phyloP scores from a whole-genome alignment of 2,888 invertebrate species.

The Cryptocephalus moraei region DNA sequence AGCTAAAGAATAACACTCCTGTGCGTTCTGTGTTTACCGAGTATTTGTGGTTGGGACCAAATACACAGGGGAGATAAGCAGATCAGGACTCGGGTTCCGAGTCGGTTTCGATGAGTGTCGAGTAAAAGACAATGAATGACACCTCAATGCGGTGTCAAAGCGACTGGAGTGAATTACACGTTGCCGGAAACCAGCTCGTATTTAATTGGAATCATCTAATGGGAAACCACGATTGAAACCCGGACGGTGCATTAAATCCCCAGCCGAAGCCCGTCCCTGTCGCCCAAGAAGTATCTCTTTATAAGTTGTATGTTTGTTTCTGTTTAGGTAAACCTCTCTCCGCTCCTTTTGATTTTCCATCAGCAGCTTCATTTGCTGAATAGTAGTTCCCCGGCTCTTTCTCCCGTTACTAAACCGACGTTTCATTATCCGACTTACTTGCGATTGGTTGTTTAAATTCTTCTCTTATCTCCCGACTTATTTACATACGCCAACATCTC shows the following conservation, averaged over 20 bases:
- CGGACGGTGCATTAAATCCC: not conserved
- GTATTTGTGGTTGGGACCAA: conserved; percentile 9
- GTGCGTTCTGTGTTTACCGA: conserved; percentile 9
- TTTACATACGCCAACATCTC: conserved; percentile 28
- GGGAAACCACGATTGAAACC: too few species aligned
- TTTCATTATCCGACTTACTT: conserved; percentile 34
- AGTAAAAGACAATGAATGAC: too few species aligned
- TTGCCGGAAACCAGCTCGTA: too few species aligned
- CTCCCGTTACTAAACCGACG: conserved; percentile 27
- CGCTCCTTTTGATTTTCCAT: conserved; percentile 38
- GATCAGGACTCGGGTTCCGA: conserved; percentile 2
- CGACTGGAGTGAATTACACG: too few species aligned
- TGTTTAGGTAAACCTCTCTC: conserved; percentile 36
- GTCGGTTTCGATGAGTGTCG: not conserved
- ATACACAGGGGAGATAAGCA: conserved; percentile 2
- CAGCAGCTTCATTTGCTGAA: conserved; percentile 36
- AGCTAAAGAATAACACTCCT: conserved; percentile 27
- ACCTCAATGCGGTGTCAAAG: too few species aligned
- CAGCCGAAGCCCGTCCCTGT: conserved; percentile 7
- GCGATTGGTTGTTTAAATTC: conserved; percentile 35
- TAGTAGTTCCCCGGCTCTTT: conserved; percentile 32
- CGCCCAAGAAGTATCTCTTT: conserved; percentile 26
- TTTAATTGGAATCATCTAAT: too few species aligned
- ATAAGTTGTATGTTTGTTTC: conserved; percentile 37
- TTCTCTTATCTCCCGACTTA: conserved; percentile 33